Conservation (phyloP, 2,888 invertebrate genomes). For the Arrhopalites spinosus region DNA sequence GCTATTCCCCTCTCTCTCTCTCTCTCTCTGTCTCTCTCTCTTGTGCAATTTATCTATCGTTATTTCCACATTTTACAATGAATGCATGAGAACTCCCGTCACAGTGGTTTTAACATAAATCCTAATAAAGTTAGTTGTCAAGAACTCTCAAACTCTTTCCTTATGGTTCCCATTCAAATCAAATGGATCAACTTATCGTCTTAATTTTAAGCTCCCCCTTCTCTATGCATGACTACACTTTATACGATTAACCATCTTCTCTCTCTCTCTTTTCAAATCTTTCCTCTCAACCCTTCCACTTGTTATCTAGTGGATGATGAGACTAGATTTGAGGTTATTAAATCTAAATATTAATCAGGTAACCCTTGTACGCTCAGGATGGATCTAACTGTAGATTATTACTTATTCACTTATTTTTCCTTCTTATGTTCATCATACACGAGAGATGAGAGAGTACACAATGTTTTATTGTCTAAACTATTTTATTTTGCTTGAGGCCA, state of each 20-base stretch:
- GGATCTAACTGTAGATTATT: too few species aligned
- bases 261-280: background rate
- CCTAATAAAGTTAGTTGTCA: constrained; percentile 30
- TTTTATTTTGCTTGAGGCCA: too few species aligned
- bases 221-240: constrained; percentile 23
- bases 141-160: constrained; percentile 3
- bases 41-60: constrained; percentile 31
- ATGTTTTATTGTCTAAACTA: too few species aligned
- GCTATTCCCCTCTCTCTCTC: constrained; percentile 38
- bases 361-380: too few species aligned
- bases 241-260: constrained; percentile 5
- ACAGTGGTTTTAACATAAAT: constrained; percentile 24
- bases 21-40: constrained; percentile 2
- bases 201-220: constrained; percentile 19
- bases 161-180: background rate
- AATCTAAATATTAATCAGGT: background rate
- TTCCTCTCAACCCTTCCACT: background rate
- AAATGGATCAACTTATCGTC: constrained; percentile 26
- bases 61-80: constrained; percentile 31
- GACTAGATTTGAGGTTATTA: background rate
- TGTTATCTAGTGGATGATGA: background rate
- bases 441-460: too few species aligned
- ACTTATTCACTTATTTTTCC: background rate
- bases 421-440: too few species aligned
- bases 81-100: constrained; percentile 25